These are phyloP conservation scores for Cantharis rufa DNA, from an alignment of 2,888 invertebrate species.

Conservation along the genomic window DNA sequence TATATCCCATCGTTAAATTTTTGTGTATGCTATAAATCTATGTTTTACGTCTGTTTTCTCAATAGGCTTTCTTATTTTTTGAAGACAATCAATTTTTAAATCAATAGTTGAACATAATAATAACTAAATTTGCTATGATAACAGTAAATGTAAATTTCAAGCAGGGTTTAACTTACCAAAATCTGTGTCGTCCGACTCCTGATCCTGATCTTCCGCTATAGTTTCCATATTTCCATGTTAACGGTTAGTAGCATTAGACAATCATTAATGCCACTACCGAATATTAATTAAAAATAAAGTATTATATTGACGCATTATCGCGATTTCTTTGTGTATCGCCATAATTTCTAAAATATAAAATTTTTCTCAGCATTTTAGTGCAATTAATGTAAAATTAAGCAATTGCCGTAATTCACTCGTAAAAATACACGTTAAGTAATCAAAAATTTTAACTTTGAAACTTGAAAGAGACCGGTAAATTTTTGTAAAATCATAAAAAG, in stretches of 20 bases:
- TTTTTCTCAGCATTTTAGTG: slow-evolving; percentile 54
- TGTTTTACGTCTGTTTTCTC: not conserved
- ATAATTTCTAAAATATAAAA: slow-evolving; percentile 53
- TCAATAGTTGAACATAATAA: not conserved
- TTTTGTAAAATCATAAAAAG: not conserved
- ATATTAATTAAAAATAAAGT: slow-evolving; percentile 8
- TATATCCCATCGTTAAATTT: not conserved
- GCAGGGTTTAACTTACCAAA: slow-evolving; percentile 61
- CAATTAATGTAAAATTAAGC: not conserved
- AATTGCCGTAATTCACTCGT: not conserved
- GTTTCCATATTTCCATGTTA: slow-evolving; percentile 63
- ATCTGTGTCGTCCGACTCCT: slow-evolving; percentile 66
- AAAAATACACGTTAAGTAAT: not conserved
- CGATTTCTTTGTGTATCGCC: not conserved
- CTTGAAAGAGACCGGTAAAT: not conserved
- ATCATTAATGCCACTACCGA: slow-evolving; percentile 44
- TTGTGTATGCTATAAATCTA: not conserved
- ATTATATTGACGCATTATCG: slow-evolving; percentile 1
- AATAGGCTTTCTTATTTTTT: not conserved
- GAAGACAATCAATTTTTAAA: not conserved
- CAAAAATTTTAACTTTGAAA: not conserved
- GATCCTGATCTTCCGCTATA: slow-evolving; percentile 70
- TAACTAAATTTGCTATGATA: not conserved
- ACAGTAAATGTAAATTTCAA: not conserved
- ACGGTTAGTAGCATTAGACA: slow-evolving; percentile 28